A percentile compares a stretch with the other conserved stretches of the same genome.
Conservation (phyloP, 2,888 invertebrate genomes). For the Drosophila sordidula region DNA sequence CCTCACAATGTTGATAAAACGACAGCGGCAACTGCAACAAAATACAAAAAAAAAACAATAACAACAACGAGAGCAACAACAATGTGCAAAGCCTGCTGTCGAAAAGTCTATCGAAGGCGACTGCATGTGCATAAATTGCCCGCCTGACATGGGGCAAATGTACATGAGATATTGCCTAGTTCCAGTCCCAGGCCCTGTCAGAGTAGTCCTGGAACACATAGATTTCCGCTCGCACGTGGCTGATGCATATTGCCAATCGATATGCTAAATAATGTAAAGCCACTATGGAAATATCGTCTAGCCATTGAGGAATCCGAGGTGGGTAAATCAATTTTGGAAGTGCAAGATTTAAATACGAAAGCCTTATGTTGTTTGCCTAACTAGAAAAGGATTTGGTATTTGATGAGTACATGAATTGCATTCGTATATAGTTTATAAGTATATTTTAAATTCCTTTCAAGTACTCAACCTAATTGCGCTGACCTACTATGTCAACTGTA, state of each 20-base stretch:
- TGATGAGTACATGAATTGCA: no score
- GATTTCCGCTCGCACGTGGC: slow-evolving; percentile 14
- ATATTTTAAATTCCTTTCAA: no score
- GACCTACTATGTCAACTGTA: slow-evolving; percentile 29
- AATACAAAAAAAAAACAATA: slow-evolving; percentile 9
- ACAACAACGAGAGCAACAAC: slow-evolving; percentile 25
- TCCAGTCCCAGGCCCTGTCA: slow-evolving; percentile 2
- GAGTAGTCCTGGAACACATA: slow-evolving; percentile 4
- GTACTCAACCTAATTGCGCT: slow-evolving; percentile 28
- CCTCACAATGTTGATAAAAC: slow-evolving; percentile 47
- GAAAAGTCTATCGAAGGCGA: slow-evolving; percentile 53
- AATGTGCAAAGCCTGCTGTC: slow-evolving; percentile 44
- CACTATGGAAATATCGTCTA: slow-evolving; percentile 23
- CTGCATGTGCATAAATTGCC: slow-evolving; percentile 72
- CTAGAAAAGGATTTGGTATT: no score
- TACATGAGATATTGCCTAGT: slow-evolving; percentile 70
- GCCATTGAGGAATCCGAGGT: slow-evolving; percentile 2
- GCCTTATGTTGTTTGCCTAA: no score
- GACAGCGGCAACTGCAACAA: slow-evolving; percentile 45
- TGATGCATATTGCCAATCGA: slow-evolving; percentile 35
- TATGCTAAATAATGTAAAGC: slow-evolving; percentile 44
- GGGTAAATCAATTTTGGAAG: background rate
- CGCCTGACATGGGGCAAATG: slow-evolving; percentile 63
- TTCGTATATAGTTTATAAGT: no score
- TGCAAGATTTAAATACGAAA: background rate